Base-by-base conservation (phyloP, 1,140 invertebrate genomes). In the Paracyclopina nana region DNA sequence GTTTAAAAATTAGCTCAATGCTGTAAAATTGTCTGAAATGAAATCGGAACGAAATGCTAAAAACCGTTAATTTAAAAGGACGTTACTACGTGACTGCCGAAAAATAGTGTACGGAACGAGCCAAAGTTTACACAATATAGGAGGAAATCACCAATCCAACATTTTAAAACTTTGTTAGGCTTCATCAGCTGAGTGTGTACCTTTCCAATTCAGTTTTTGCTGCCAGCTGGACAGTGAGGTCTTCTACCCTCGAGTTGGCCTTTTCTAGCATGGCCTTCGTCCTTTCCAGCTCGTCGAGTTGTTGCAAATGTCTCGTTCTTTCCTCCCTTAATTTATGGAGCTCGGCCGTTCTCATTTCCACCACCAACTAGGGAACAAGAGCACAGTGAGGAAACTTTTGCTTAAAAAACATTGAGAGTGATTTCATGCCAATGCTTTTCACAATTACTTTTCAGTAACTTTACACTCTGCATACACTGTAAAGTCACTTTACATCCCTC, bases 361-460 rank as follows among this genome's bases (percentile, higher is more conserved):
- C 27, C 25, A 48, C 45, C 45, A 48, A 31, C 45, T 48, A 48
- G 3, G n/a, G 28, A 48, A 48, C 8, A 25, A 24, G n/a, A 46
- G 6, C 12, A 28, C 16, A 6, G 18, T 8, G 16, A n/a, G 40
- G 18, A 42, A 42, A 6, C 6, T 42, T 8, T 11, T 8, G 18
- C 6, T 9, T 42, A 20, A 18, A 9, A 8, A 9, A 8, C 6
- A 42, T 8, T 6, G 8, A 11, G 8, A 42, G 11, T 42, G 8
- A 20, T 42, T 6, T 18, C 6, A 18, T n/a, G 40, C 8, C 41
- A 9, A 43, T 43, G 41, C 16, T 9, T 8, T 14, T 11, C 9
- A 43, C 8, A 43, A 22, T 11, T 43, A 14, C 14, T 9, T 31
- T 31, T 31, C 14, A n/a, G n/a, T n/a, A n/a, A 9, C 14, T 31